phyloP scores from a whole-genome alignment of 2,113 vertebrate species.

The Ifrita kowaldi region DNA sequence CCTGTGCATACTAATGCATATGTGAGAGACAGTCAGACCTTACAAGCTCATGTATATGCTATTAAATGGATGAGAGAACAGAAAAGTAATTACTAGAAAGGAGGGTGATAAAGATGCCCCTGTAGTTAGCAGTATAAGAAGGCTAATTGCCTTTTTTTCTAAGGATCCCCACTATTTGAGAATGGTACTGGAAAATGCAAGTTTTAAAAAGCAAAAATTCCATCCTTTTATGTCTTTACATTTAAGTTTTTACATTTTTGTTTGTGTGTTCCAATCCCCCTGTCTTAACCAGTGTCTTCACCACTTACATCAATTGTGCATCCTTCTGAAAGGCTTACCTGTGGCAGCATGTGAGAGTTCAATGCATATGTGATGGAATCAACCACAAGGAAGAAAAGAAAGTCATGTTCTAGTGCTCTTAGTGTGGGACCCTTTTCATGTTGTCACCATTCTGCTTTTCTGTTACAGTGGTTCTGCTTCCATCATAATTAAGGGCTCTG shows the following conservation, averaged over 20 bases:
- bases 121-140: not conserved
- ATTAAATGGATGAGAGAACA: not conserved
- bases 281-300: not conserved
- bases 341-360: not conserved
- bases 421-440: not conserved
- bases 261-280: not conserved
- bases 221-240: not conserved
- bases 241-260: not conserved
- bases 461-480: not conserved
- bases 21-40: not conserved
- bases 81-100: not conserved
- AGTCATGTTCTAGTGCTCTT: not conserved
- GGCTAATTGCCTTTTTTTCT: not conserved
- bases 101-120: not conserved
- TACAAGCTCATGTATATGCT: not conserved
- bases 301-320: not conserved
- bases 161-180: not conserved
- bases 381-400: not conserved
- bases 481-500: not conserved
- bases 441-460: not conserved
- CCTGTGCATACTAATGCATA: not conserved
- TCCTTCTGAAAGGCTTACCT: not conserved
- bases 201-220: not conserved
- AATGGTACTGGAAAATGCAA: not conserved
- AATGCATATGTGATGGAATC: not conserved